Conservation (phyloP, 2,797 vertebrate species). For the Acanthiza pusilla region DNA sequence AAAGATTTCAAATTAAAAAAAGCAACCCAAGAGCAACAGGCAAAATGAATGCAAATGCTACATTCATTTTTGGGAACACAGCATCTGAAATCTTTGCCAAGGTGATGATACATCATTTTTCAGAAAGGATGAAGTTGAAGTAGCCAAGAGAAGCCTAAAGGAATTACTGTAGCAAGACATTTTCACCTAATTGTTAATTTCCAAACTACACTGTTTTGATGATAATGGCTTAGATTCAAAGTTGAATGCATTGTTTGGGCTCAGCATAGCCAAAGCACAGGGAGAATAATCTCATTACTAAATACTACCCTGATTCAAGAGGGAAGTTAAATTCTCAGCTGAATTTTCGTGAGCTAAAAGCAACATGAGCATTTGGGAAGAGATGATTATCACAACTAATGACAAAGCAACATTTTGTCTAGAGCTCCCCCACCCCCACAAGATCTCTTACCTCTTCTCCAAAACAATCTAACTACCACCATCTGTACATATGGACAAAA, state of each 20-base stretch:
- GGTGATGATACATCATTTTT: neutral
- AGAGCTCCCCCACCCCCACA: neutral
- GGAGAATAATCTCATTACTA: neutral
- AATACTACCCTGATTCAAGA: neutral
- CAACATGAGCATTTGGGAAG: neutral
- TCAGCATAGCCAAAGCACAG: neutral
- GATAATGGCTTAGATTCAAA: neutral
- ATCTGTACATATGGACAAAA: neutral
- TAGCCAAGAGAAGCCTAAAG: neutral
- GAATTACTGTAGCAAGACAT: neutral
- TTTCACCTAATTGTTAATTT: neutral
- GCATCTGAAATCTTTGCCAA: neutral
- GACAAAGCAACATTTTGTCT: neutral
- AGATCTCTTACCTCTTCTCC: neutral
- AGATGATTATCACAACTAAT: neutral
- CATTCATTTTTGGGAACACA: neutral
- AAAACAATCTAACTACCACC: neutral
- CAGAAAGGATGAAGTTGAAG: neutral
- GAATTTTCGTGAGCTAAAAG: neutral
- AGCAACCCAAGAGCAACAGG: neutral
- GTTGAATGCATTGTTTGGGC: neutral
- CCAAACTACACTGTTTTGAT: neutral
- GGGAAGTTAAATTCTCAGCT: neutral
- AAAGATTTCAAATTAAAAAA: neutral
- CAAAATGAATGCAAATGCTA: neutral